Conservation (phyloP, 2,797 vertebrate species). For the Argya squamiceps region DNA sequence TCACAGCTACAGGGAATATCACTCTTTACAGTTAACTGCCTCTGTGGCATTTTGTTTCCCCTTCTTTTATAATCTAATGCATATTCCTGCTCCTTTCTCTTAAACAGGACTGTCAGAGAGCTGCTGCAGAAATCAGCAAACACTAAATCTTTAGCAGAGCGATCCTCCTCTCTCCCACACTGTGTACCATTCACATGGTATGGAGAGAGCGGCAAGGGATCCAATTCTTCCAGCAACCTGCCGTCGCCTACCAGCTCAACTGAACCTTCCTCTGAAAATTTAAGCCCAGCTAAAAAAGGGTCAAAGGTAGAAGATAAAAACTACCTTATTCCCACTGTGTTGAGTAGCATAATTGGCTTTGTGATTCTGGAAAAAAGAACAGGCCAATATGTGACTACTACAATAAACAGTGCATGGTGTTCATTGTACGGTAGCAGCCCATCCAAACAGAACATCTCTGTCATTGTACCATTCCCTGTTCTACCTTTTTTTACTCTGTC, state of each 20-base stretch:
- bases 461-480: constrained; percentile 35
- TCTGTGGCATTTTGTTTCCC: not conserved
- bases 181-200: constrained; percentile 76
- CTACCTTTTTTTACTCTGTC: constrained; percentile 55
- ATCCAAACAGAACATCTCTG: constrained; percentile 30
- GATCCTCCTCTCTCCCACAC: constrained; percentile 68
- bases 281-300: constrained; percentile 85
- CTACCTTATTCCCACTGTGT: constrained; percentile 61
- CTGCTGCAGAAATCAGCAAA: constrained; percentile 69
- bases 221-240: constrained; percentile 76
- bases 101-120: constrained; percentile 71
- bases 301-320: constrained; percentile 83
- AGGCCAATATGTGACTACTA: constrained; percentile 44
- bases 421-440: constrained; percentile 45
- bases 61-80: not conserved
- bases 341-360: constrained; percentile 66
- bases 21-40: not conserved
- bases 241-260: constrained; percentile 80
- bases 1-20: not conserved
- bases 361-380: constrained; percentile 54
- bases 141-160: constrained; percentile 31
- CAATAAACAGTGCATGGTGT: constrained; percentile 69
- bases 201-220: constrained; percentile 75
- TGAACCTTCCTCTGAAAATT: constrained; percentile 82
- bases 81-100: constrained; percentile 26